phyloP scores from a whole-genome alignment of 2,797 vertebrate genomes.

The Trichosurus vulpecula region DNA sequence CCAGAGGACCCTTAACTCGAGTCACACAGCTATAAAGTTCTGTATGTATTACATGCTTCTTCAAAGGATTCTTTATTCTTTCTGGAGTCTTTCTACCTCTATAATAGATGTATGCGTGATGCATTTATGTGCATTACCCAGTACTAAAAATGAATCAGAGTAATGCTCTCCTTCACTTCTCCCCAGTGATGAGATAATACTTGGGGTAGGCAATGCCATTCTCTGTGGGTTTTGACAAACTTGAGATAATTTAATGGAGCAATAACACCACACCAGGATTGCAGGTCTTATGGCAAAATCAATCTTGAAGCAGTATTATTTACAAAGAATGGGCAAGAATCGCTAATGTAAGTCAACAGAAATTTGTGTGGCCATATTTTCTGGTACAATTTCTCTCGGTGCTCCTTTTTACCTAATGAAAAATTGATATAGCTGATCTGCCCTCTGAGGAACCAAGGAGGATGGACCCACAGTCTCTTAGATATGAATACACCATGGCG shows the following conservation, averaged over 20 bases:
- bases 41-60: conserved; percentile 49
- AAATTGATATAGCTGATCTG: conserved; percentile 52
- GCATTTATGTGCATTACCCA: conserved; percentile 72
- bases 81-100: conserved; percentile 66
- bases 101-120: conserved; percentile 75
- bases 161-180: conserved; percentile 76
- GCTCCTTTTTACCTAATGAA: conserved; percentile 62
- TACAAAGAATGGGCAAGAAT: conserved; percentile 65
- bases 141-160: conserved; percentile 80
- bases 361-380: conserved; percentile 71
- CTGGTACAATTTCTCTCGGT: conserved; percentile 60
- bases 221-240: conserved; percentile 79
- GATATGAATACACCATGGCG: conserved; percentile 9
- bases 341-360: conserved; percentile 68
- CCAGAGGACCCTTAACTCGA: conserved; percentile 68
- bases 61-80: conserved; percentile 69
- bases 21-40: conserved; percentile 70
- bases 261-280: conserved; percentile 71
- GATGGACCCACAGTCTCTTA: not conserved
- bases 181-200: conserved; percentile 77
- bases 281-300: conserved; percentile 57
- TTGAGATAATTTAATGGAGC: conserved; percentile 83
- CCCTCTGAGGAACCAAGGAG: conserved; percentile 40
- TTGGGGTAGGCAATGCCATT: conserved; percentile 75
- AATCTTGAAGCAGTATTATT: conserved; percentile 68